Evolutionary conservation across 2,888 invertebrate genomes (phyloP).

Genomic region (Tachina grossa): DNA sequence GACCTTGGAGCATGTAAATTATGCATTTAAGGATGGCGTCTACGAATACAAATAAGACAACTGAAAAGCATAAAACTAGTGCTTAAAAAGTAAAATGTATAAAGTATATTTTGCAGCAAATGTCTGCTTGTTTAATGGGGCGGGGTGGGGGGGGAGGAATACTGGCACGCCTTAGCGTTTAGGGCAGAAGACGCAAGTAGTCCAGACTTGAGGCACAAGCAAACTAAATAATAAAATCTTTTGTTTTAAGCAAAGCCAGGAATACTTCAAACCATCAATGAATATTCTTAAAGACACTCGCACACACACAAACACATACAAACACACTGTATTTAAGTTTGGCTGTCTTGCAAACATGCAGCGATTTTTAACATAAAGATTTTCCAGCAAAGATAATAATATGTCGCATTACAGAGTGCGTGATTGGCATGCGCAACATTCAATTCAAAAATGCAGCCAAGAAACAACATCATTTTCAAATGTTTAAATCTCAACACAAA

Average conservation of each 20-base stretch:
- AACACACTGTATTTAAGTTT: constrained; percentile 34
- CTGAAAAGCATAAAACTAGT: constrained; percentile 45
- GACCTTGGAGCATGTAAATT: constrained; percentile 68
- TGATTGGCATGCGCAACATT: constrained; percentile 68
- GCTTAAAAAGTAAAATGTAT: constrained; percentile 17
- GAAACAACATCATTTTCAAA: constrained; percentile 60
- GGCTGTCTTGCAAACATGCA: constrained; percentile 41
- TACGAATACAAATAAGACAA: constrained; percentile 55
- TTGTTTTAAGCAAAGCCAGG: background rate
- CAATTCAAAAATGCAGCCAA: constrained; percentile 69
- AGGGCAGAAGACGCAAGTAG: constrained; percentile 53
- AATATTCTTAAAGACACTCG: background rate
- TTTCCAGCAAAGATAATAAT: constrained; percentile 58
- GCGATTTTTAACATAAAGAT: constrained; percentile 59
- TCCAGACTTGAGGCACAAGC: constrained; percentile 2
- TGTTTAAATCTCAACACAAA: constrained; percentile 42
- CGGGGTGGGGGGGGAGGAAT: constrained; percentile 10
- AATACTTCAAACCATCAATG: constrained; percentile 19
- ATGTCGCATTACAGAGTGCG: constrained; percentile 66
- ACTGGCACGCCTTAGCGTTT: constrained; percentile 62
- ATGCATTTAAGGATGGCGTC: constrained; percentile 69
- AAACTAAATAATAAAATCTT: constrained; percentile 23
- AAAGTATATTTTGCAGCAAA: constrained; percentile 20
- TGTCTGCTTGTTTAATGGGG: background rate
- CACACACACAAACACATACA: constrained; percentile 27